phyloP scores from a whole-genome alignment of 1,140 invertebrate genomes.

The Pteromalus puparum region DNA sequence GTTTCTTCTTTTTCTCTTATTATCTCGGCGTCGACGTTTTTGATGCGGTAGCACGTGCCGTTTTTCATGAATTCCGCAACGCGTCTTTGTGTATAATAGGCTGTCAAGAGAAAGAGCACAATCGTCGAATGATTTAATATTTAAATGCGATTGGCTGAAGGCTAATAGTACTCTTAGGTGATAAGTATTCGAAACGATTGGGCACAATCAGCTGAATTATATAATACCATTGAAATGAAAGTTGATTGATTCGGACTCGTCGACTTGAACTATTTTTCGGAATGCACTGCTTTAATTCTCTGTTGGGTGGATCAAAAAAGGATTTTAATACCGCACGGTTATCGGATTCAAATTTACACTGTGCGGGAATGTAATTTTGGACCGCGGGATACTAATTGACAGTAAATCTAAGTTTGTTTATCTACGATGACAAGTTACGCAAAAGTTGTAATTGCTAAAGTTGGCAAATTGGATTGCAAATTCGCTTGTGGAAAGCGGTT shows the following conservation, averaged over 20 bases:
- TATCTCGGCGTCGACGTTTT: neutral
- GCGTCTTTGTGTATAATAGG: neutral
- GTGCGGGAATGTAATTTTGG: neutral
- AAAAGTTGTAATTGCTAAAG: constrained; percentile 21
- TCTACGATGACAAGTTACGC: neutral
- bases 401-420: constrained; percentile 18
- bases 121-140: neutral
- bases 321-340: too few species aligned
- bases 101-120: too few species aligned
- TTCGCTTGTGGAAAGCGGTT: neutral
- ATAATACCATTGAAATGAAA: too few species aligned
- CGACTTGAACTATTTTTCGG: too few species aligned
- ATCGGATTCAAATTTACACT: neutral
- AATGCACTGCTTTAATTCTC: too few species aligned
- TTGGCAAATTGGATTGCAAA: constrained; percentile 11
- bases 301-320: too few species aligned
- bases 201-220: too few species aligned
- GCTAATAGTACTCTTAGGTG: neutral
- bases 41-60: neutral
- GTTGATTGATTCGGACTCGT: too few species aligned
- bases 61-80: neutral
- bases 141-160: neutral
- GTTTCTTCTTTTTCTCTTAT: neutral
- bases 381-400: neutral
- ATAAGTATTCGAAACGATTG: neutral